A percentile compares a stretch with the other conserved stretches of the same genome.
These are phyloP conservation scores for Polydrusus pterygomalis DNA, from an alignment of 2,888 invertebrate genomes.

Conservation along the genomic window DNA sequence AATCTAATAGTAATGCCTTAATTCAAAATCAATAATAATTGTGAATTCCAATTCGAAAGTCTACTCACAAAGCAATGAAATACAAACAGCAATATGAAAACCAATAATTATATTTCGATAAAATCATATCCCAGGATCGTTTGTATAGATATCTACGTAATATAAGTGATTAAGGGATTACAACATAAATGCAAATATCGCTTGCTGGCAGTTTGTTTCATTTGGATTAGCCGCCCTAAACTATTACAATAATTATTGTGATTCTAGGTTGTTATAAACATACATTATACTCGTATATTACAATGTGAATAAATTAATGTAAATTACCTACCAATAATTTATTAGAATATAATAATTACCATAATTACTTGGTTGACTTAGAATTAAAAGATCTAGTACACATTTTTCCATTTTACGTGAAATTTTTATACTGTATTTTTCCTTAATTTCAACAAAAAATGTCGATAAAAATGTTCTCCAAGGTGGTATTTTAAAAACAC, in stretches of 20 bases:
- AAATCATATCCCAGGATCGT: constrained; percentile 24
- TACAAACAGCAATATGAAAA: constrained; percentile 2
- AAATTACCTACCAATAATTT: background rate
- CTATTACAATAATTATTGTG: constrained; percentile 23
- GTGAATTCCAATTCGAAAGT: background rate
- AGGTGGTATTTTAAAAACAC: too few relatives aligned
- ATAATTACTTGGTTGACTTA: too few relatives aligned
- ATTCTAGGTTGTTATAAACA: constrained; percentile 2
- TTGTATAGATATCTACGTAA: constrained; percentile 22
- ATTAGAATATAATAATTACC: too few relatives aligned
- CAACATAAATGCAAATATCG: constrained; percentile 29
- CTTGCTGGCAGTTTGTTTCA: constrained; percentile 16
- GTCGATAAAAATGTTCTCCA: too few relatives aligned
- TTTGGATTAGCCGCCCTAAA: constrained; percentile 23
- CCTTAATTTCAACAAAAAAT: too few relatives aligned
- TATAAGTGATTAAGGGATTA: constrained; percentile 28
- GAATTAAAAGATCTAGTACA: too few relatives aligned
- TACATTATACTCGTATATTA: background rate
- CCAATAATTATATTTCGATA: constrained; percentile 24
- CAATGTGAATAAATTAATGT: background rate
- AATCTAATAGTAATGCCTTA: background rate
- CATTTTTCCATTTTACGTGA: too few relatives aligned
- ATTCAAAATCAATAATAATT: background rate
- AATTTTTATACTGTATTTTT: too few relatives aligned
- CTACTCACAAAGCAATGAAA: constrained; percentile 6